Conservation (phyloP, 35 echinoderm and acorn worm genomes). For the Holothuria glaberrima region DNA sequence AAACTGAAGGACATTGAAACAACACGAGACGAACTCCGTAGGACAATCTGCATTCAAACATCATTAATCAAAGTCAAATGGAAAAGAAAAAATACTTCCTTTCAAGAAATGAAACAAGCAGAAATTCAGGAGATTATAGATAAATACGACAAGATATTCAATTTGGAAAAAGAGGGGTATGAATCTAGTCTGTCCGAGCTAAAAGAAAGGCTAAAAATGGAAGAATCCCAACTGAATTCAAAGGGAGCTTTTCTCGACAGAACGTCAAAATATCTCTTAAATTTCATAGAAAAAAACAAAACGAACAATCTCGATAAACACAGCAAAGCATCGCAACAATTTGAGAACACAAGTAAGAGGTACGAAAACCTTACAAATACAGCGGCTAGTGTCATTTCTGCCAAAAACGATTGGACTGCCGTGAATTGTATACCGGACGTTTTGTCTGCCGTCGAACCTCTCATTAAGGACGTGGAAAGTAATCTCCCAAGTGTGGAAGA, state of each 20-base stretch:
- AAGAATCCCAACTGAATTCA: not conserved
- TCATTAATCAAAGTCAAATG: too few species aligned
- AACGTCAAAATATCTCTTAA: not conserved
- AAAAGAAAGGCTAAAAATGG: not conserved
- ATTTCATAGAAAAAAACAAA: too few species aligned
- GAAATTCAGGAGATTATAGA: too few species aligned
- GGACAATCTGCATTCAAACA: too few species aligned
- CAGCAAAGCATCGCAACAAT: not conserved
- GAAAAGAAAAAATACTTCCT: too few species aligned
- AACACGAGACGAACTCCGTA: too few species aligned
- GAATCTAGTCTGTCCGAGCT: not conserved
- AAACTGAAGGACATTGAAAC: not conserved
- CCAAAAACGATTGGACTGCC: not conserved
- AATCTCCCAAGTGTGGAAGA: too few species aligned
- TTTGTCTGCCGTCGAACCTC: not conserved
- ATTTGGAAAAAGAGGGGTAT: too few species aligned
- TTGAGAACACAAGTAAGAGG: not conserved
- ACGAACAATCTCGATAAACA: not conserved
- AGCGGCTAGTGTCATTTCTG: not conserved
- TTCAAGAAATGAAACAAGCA: too few species aligned
- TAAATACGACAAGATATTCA: too few species aligned
- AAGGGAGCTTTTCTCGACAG: not conserved
- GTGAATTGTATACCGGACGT: conserved; percentile 18
- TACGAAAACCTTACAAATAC: not conserved
- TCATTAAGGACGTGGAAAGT: not conserved